phyloP scores from a whole-genome alignment of 2,797 vertebrate species.

The Microctenopoma steveboyesi region DNA sequence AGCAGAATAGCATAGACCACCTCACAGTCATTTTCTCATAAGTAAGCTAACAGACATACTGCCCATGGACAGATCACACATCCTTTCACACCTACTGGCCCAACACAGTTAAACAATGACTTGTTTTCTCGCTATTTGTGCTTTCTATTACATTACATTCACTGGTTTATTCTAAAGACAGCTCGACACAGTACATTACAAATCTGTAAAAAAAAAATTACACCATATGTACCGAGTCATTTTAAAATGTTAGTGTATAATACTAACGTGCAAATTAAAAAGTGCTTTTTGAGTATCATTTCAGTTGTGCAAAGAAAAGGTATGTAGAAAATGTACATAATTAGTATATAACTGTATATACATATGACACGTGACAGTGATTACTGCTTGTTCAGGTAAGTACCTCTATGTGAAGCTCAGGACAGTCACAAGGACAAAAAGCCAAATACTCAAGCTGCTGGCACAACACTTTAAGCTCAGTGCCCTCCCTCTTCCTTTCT shows the following conservation, averaged over 20 bases:
- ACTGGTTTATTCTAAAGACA: slow-evolving; percentile 40
- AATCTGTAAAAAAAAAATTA: slow-evolving; percentile 56
- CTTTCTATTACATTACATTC: slow-evolving; percentile 62
- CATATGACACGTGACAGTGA: slow-evolving; percentile 45
- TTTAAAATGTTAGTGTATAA: slow-evolving; percentile 46
- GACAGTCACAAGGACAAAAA: slow-evolving; percentile 33
- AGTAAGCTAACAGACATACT: slow-evolving; percentile 2
- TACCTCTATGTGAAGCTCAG: slow-evolving; percentile 30
- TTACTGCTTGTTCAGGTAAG: slow-evolving; percentile 37
- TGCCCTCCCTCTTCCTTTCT: slow-evolving; percentile 16
- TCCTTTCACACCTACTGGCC: background rate
- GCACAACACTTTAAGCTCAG: background rate
- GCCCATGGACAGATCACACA: slow-evolving; percentile 11
- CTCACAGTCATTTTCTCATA: slow-evolving; percentile 11
- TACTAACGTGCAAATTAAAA: slow-evolving; percentile 48
- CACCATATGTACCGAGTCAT: slow-evolving; percentile 40
- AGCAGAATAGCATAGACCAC: slow-evolving; percentile 12
- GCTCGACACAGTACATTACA: slow-evolving; percentile 28
- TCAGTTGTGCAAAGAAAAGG: slow-evolving; percentile 36
- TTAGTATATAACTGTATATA: slow-evolving; percentile 3
- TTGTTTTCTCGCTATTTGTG: slow-evolving; percentile 39
- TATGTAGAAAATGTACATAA: slow-evolving; percentile 14
- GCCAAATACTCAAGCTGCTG: slow-evolving; percentile 12
- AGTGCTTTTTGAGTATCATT: slow-evolving; percentile 61
- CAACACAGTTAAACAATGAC: slow-evolving; percentile 8